Evolutionary conservation across 2,888 invertebrate species (phyloP).

Genomic region (Erpobdella octoculata): DNA sequence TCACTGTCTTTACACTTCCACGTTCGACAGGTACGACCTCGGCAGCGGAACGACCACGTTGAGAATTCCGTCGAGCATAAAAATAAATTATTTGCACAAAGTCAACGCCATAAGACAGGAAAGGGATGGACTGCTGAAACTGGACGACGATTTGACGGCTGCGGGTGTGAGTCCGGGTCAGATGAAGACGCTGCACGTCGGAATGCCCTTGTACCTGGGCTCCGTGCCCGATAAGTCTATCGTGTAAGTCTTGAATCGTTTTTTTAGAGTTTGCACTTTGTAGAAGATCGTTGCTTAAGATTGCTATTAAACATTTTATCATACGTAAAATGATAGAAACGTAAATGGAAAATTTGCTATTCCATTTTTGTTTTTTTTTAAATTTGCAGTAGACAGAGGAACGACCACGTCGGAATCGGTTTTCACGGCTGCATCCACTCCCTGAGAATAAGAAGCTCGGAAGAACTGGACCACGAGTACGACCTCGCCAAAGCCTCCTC

Average conservation of each 20-base stretch:
- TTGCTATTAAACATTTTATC: too few species aligned
- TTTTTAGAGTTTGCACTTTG: not conserved
- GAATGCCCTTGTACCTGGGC: constrained; percentile 26
- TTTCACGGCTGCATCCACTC: constrained; percentile 68
- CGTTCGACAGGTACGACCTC: constrained; percentile 26
- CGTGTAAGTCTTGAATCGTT: constrained; percentile 2
- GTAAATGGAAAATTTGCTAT: too few species aligned
- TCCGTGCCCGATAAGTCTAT: constrained; percentile 16
- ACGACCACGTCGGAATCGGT: constrained; percentile 10
- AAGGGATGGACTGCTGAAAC: constrained; percentile 27
- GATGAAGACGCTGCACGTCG: constrained; percentile 14
- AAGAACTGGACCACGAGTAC: constrained; percentile 42
- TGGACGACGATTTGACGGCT: constrained; percentile 22
- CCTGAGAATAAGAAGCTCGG: constrained; percentile 66
- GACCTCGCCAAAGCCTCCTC: constrained; percentile 26
- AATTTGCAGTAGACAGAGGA: not conserved
- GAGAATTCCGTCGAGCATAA: constrained; percentile 14
- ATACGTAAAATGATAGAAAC: not conserved
- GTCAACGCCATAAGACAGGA: constrained; percentile 25
- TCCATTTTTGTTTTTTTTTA: too few species aligned
- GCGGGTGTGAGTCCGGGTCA: constrained; percentile 28
- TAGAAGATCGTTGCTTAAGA: too few species aligned
- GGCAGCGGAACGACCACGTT: constrained; percentile 30
- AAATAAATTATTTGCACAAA: constrained; percentile 21
- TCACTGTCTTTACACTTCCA: too few species aligned